Conservation (phyloP, 2,888 invertebrate genomes). For the Laothoe populi region DNA sequence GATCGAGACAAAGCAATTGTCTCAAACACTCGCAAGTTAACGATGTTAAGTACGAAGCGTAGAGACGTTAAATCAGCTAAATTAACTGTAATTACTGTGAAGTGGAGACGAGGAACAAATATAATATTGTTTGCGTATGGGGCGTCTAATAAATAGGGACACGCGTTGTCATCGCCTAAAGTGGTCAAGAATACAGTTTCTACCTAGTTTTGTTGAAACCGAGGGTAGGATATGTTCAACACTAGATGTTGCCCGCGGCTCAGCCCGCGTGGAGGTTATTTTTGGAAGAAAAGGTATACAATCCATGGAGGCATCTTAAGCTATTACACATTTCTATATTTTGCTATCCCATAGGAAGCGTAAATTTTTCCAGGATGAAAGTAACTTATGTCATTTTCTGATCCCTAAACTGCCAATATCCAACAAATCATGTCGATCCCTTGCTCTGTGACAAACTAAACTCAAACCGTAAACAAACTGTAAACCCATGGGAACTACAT, state of each 20-base stretch:
- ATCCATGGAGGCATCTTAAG: too few species aligned
- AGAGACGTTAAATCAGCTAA: constrained; percentile 33
- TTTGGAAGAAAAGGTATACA: too few species aligned
- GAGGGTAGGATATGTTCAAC: neutral
- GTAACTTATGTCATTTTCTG: too few species aligned
- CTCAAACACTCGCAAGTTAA: constrained; percentile 4
- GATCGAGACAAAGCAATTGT: neutral
- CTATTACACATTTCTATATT: too few species aligned
- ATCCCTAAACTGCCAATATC: too few species aligned
- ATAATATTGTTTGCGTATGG: neutral
- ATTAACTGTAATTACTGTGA: constrained; percentile 34
- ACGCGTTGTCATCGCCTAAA: neutral
- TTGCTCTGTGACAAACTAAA: too few species aligned
- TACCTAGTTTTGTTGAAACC: too few species aligned
- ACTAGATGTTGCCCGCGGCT: neutral
- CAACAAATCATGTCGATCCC: too few species aligned
- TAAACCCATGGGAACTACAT: too few species aligned
- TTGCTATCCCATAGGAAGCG: too few species aligned
- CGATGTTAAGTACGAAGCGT: constrained; percentile 11
- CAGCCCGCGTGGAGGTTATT: neutral
- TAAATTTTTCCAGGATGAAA: too few species aligned
- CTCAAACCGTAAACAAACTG: too few species aligned
- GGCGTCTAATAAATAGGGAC: neutral
- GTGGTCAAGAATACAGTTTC: neutral
- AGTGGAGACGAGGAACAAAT: neutral